phyloP scores from a whole-genome alignment of 2,888 invertebrate genomes.

The Caenorhabditis sp. region DNA sequence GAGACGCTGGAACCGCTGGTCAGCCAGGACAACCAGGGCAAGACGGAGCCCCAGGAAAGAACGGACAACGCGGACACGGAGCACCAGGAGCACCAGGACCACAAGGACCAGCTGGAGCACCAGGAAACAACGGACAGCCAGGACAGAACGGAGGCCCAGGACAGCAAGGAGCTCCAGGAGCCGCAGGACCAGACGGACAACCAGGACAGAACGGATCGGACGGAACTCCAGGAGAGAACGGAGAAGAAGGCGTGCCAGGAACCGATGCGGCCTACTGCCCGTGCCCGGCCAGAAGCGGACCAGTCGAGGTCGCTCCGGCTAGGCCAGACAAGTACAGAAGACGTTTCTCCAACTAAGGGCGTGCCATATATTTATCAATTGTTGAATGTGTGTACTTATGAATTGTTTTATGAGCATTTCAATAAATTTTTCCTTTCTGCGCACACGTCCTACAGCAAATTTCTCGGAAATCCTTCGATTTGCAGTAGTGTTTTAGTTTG shows the following conservation, averaged over 20 bases:
- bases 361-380: slow-evolving; percentile 2
- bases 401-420: slow-evolving; percentile 33
- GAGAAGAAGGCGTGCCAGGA: slow-evolving; percentile 50
- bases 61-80: slow-evolving; percentile 48
- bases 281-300: slow-evolving; percentile 47
- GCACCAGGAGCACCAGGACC: slow-evolving; percentile 41
- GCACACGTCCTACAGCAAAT: slow-evolving; percentile 57
- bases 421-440: slow-evolving; percentile 43
- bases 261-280: slow-evolving; percentile 51
- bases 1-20: slow-evolving; percentile 44
- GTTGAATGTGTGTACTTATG: slow-evolving; percentile 13
- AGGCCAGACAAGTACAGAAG: slow-evolving; percentile 44
- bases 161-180: slow-evolving; percentile 55
- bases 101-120: slow-evolving; percentile 30
- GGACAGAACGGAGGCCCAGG: slow-evolving; percentile 62
- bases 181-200: slow-evolving; percentile 56
- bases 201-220: slow-evolving; percentile 50
- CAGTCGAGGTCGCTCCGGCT: slow-evolving; percentile 43
- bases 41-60: slow-evolving; percentile 63
- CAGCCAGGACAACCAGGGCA: slow-evolving; percentile 46
- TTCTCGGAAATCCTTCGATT: slow-evolving; percentile 63
- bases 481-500: slow-evolving; percentile 68
- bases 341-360: slow-evolving; percentile 42
- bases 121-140: slow-evolving; percentile 42
- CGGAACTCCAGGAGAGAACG: slow-evolving; percentile 41